Evolutionary conservation across 2,888 invertebrate species (phyloP).

Genomic region (Exephanes ischioxanthus): DNA sequence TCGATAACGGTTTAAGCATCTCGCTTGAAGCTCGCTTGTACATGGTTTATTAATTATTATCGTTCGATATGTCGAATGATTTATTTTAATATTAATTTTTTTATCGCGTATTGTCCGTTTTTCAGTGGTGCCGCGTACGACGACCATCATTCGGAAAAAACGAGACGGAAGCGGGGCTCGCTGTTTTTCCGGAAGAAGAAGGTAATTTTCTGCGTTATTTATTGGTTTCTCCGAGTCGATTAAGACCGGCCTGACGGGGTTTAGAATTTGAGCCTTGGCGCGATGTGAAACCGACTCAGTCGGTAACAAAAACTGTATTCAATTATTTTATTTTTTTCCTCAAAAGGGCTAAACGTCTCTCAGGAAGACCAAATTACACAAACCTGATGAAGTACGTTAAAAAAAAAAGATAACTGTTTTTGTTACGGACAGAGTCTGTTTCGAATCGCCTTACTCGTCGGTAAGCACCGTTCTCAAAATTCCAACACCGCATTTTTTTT

Average conservation of each 20-base stretch:
- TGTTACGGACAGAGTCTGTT: no score
- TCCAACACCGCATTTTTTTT: constrained; percentile 40
- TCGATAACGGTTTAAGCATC: constrained; percentile 69
- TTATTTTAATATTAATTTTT: no score
- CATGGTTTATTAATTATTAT: constrained; percentile 17
- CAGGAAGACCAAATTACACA: no score
- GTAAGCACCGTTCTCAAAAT: no score
- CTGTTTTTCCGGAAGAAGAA: constrained; percentile 97
- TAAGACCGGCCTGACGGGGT: neutral
- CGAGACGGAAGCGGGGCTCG: constrained; percentile 93
- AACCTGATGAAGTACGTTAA: no score
- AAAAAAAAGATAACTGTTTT: no score
- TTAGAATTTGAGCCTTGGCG: neutral
- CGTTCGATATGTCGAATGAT: neutral
- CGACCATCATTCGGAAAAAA: constrained; percentile 93
- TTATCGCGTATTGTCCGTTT: constrained; percentile 34
- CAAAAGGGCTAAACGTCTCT: no score
- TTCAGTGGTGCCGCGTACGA: constrained; percentile 83
- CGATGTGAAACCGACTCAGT: no score
- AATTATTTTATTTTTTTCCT: no score
- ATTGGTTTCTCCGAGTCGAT: neutral
- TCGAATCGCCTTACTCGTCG: no score
- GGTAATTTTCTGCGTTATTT: constrained; percentile 84
- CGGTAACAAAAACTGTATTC: no score
- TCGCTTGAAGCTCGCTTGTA: constrained; percentile 79